Base-by-base conservation (phyloP, 2,888 invertebrate genomes). In the Rhamnusium bicolor region DNA sequence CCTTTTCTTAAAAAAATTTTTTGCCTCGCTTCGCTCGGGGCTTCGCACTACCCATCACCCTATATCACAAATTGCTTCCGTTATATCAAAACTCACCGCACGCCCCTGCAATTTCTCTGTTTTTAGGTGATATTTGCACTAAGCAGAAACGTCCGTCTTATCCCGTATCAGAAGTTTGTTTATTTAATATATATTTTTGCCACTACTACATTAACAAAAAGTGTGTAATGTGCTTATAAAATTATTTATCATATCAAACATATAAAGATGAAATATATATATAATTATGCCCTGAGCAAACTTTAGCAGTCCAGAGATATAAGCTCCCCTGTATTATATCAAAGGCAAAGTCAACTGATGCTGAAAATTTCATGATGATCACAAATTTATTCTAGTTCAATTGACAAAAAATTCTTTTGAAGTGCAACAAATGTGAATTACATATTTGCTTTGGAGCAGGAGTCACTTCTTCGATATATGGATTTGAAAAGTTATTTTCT, bases 341-440 rank as follows among this genome's bases (percentile, higher is more conserved):
- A 62, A 62, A 62, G 62, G 47, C 62, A 18, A 47, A 24, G 47
- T 14, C 62, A 19, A 62, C 62, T 62, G 62, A 62, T 49, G 62
- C 19, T 62, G 62, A 62, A 62, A 46, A 47, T 47, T 62, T 62
- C 62, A 27, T 14, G 46, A 8, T 47, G 56, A 24, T 16, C 62
- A 24, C 24, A 47, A 47, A 14, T 62, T 46, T 24, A 21, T 62
- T 62, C 62, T 61, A 61, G 18, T 16, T 49, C n/a, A 46, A 24
- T 29, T 62, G 47, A 16, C 62, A 47, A 62, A 62, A 61, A 47
- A 47, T 21, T 27, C 60, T 40, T 62, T 62, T 62, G 62, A 62
- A 16, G 47, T 49, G 19, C 46, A 62, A 49, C 24, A 49, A 62
- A 62, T 62, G 62, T 29, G 62, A 62, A 24, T 47, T 14, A n/a